Evolutionary conservation across 2,888 invertebrate species (phyloP).

Genomic region (Netelia virgata): DNA sequence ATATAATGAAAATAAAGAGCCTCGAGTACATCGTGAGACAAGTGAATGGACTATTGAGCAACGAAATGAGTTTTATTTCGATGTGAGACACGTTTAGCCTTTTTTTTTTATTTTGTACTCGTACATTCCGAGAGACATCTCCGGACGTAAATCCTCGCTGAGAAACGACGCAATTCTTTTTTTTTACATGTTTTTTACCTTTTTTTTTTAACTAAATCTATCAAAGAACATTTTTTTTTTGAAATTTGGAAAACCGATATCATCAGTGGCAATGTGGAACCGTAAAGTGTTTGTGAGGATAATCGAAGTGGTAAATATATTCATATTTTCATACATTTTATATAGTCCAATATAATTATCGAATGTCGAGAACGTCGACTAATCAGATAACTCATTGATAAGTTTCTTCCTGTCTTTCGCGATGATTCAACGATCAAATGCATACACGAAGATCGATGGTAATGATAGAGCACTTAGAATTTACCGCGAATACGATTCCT

Average conservation of each 20-base stretch:
- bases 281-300: constrained; percentile 83
- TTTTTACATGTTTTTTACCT: neutral
- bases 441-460: constrained; percentile 37
- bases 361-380: constrained; percentile 5
- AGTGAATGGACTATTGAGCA: constrained; percentile 57
- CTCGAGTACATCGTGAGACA: constrained; percentile 25
- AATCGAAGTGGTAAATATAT: constrained; percentile 81
- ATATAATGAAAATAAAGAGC: constrained; percentile 46
- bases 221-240: neutral
- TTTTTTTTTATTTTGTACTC: neutral
- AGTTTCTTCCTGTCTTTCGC: constrained; percentile 37
- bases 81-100: constrained; percentile 48
- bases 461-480: constrained; percentile 42
- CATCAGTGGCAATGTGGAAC: constrained; percentile 81
- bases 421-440: constrained; percentile 56
- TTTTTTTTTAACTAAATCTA: constrained; percentile 6
- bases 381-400: constrained; percentile 9
- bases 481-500: constrained; percentile 19
- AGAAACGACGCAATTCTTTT: neutral
- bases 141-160: neutral
- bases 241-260: neutral
- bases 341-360: neutral
- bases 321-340: neutral
- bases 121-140: neutral
- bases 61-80: constrained; percentile 58